Base-by-base conservation (phyloP, 2,888 invertebrate species). In the Stictocephala bisonia region DNA sequence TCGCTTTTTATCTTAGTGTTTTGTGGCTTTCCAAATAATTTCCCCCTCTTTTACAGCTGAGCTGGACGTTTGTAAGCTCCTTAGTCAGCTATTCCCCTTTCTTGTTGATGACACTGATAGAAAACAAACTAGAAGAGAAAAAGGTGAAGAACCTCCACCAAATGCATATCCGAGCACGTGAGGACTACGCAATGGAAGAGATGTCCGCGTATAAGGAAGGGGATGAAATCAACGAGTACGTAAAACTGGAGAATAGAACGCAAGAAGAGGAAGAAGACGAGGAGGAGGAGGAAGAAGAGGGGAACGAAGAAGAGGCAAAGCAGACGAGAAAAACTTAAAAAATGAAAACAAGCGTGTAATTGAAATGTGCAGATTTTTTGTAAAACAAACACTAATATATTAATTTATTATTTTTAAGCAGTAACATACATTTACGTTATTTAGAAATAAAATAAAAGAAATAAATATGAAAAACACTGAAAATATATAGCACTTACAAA, bases 191-290 rank as follows among this genome's bases (percentile, higher is more conserved):
- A 3, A 53, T 53, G 3, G 53, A 53, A 27, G 53, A 53, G 26
- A 27, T 53, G n/a, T 53, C 53, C 13, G 53, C 53, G 2, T 53
- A 53, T 27, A 53, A 53, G 53, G 53, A 53, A 6, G 53, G 53
- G 9, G 53, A 53, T 15, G 53, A 53, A 4, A 20, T 26, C 3
- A 27, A 53, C 27, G 27, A 53, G 26, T 53, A 53, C 27, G 66
- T 40, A 1, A 41, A 66, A 40, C 22, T 20, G 22, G 66, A 40
- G 18, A 13, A 41, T 20, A 15, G 22, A 6, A 40, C 4, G 24
- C 26, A 66, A 24, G 26, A 44, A 1, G 41, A 41, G 22, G 44
- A 66, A 11, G 13, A 40, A 2, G 44, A 40, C 3, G 44, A 66
- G 18, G 26, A 41, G 20, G 22, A 66, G 22, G n/a, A 15, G 7